Base-by-base conservation (phyloP, 2,888 invertebrate species). In the Lottia scabra region DNA sequence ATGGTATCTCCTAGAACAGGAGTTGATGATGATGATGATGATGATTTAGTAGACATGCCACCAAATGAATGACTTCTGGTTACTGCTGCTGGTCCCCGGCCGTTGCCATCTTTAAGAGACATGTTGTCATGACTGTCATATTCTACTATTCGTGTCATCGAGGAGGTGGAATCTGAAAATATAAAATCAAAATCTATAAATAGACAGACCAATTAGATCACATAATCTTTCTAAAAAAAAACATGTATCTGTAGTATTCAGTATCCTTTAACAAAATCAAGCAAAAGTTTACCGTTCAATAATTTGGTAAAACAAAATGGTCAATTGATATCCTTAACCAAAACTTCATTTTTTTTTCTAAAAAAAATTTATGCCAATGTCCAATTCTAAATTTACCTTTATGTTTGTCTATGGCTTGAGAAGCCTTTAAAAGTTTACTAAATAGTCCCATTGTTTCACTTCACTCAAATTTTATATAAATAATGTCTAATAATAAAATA, bases 21-120 rank as follows among this genome's bases (percentile, higher is more conserved):
- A 73, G 81, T 75, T 65, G 83, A 68, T 13, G 78, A 71, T 23
- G 78, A 78, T 67, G 65, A 76, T 67, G 68, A 77, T 71, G 16
- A 71, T 70, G 73, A 74, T 67, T 71, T 80, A 67, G 80, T 80
- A 71, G 74, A 77, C 73, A 80, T 75, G 4, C 85, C 85, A 27
- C 81, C 83, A 74, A 87, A 87, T 63, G 85, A 85, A 19, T 84
- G 83, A 73, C 85, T 84, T 56, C 87, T 78, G 38, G 80, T 78
- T 27, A 86, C 84, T n/a, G 46, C 26, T 62, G 62, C 16, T 2
- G 68, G 48, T 23, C 19, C 65, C 23, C 77, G 75, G 26, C 72
- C 75, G 15, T 71, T 72, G 4, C 72, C 56, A 44, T 78, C 77
- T 65, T 77, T 73, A 30, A 73, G 68, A 19, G 78, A 78, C 75